These are phyloP conservation scores for Caenorhabditis sp. DNA, from an alignment of 2,888 invertebrate genomes.

Conservation along the genomic window DNA sequence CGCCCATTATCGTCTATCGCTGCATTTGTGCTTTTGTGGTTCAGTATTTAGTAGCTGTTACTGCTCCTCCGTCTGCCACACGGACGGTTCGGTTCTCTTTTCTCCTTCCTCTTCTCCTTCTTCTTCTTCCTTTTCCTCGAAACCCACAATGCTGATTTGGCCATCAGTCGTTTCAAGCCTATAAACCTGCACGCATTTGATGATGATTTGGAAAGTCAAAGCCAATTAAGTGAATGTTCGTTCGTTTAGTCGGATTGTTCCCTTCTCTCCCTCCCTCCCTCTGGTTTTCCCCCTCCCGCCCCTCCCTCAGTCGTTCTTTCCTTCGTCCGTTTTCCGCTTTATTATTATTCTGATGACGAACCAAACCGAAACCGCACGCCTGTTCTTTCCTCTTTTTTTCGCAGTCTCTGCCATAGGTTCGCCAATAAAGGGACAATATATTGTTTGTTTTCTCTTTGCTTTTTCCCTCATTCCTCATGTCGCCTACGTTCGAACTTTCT, in stretches of 20 bases:
- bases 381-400: slow-evolving; percentile 30
- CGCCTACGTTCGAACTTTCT: too few species aligned
- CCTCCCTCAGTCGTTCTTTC: slow-evolving; percentile 31
- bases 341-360: slow-evolving; percentile 57
- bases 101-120: not conserved
- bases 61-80: too few species aligned
- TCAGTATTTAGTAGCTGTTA: too few species aligned
- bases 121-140: not conserved
- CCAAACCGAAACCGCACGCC: slow-evolving; percentile 22
- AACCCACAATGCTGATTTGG: slow-evolving; percentile 8
- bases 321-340: slow-evolving; percentile 41
- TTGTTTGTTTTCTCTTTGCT: slow-evolving; percentile 43
- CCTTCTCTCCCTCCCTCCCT: too few species aligned
- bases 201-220: slow-evolving; percentile 51
- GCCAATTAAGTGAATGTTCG: slow-evolving; percentile 53
- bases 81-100: too few species aligned
- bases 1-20: too few species aligned
- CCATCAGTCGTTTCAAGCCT: slow-evolving; percentile 1
- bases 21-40: too few species aligned
- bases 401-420: slow-evolving; percentile 37
- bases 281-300: slow-evolving; percentile 15
- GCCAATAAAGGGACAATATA: slow-evolving; percentile 9
- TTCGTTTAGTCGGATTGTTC: slow-evolving; percentile 31
- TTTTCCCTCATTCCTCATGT: not conserved
- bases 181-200: slow-evolving; percentile 27